Percentiles rank a stretch among this genome's conserved stretches.
phyloP scores from a whole-genome alignment of 2,113 vertebrate genomes.

The Hippocampus abdominalis region DNA sequence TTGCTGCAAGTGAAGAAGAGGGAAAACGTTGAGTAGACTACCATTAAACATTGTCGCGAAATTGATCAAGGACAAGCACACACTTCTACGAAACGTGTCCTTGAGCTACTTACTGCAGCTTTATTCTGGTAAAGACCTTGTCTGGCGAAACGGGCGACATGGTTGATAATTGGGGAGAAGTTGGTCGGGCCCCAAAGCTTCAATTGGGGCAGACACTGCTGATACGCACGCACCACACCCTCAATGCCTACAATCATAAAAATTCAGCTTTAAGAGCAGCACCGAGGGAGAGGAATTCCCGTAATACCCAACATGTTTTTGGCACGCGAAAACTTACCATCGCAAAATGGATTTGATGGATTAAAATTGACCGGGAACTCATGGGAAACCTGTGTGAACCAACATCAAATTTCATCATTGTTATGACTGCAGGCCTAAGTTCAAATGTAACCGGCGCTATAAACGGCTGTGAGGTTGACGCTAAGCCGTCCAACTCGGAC shows the following conservation, averaged over 20 bases:
- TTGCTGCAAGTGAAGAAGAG: constrained; percentile 72
- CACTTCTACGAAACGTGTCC: too few relatives aligned
- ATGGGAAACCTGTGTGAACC: constrained; percentile 83
- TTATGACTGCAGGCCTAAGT: too few relatives aligned
- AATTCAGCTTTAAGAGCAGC: too few relatives aligned
- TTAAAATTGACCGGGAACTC: constrained; percentile 96
- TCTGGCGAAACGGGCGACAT: constrained; percentile 84
- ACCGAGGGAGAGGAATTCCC: too few relatives aligned
- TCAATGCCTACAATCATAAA: constrained; percentile 56
- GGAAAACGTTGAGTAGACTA: too few relatives aligned
- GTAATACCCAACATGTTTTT: neutral
- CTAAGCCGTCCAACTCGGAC: too few relatives aligned
- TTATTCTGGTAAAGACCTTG: constrained; percentile 84
- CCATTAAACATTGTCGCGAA: neutral
- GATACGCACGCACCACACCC: constrained; percentile 88
- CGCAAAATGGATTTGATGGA: constrained; percentile 84
- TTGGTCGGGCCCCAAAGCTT: constrained; percentile 95
- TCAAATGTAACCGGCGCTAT: too few relatives aligned
- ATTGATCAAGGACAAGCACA: neutral
- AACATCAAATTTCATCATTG: too few relatives aligned
- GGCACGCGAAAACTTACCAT: constrained; percentile 65
- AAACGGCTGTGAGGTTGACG: too few relatives aligned
- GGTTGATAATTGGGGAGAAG: constrained; percentile 96
- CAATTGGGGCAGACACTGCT: constrained; percentile 84
- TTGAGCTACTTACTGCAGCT: constrained; percentile 82